Percentiles rank a stretch among this genome's conserved stretches.
phyloP scores from a whole-genome alignment of 2,888 invertebrate genomes.

The Rotaria sp. region DNA sequence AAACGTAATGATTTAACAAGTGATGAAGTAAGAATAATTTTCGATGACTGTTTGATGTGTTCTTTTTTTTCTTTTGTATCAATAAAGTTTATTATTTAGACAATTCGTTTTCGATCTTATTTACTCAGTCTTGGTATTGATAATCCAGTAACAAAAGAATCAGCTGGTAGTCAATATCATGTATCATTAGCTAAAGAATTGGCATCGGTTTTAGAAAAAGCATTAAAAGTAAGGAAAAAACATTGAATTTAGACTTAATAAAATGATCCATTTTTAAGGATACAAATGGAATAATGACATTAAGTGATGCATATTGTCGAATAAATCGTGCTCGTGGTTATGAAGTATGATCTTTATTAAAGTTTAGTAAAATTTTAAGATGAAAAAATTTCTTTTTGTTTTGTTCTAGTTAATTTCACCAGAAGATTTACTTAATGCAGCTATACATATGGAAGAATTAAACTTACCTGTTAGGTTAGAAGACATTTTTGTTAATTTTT shows the following conservation, averaged over 20 bases:
- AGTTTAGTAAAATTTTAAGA: not conserved
- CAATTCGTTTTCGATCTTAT: slow-evolving; percentile 87
- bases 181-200: slow-evolving; percentile 76
- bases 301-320: slow-evolving; percentile 91
- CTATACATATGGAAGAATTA: slow-evolving; percentile 24
- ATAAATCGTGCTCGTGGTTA: slow-evolving; percentile 90
- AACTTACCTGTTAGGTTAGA: slow-evolving; percentile 12
- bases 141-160: slow-evolving; percentile 89
- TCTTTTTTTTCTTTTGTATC: slow-evolving; percentile 42
- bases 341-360: slow-evolving; percentile 58
- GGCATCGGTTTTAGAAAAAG: slow-evolving; percentile 70
- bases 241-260: not conserved
- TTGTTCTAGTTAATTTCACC: slow-evolving; percentile 71
- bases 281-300: slow-evolving; percentile 85
- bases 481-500: not conserved
- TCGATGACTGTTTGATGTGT: not conserved
- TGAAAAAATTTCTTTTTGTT: not conserved
- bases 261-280: slow-evolving; percentile 45
- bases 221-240: slow-evolving; percentile 64
- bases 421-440: slow-evolving; percentile 83
- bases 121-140: slow-evolving; percentile 90
- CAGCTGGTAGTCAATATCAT: slow-evolving; percentile 73
- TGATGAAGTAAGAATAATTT: slow-evolving; percentile 63
- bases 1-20: slow-evolving; percentile 89
- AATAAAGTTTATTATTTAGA: slow-evolving; percentile 58